Evolutionary conservation across 2,888 invertebrate genomes (phyloP).

Genomic region (Andrena dorsata): DNA sequence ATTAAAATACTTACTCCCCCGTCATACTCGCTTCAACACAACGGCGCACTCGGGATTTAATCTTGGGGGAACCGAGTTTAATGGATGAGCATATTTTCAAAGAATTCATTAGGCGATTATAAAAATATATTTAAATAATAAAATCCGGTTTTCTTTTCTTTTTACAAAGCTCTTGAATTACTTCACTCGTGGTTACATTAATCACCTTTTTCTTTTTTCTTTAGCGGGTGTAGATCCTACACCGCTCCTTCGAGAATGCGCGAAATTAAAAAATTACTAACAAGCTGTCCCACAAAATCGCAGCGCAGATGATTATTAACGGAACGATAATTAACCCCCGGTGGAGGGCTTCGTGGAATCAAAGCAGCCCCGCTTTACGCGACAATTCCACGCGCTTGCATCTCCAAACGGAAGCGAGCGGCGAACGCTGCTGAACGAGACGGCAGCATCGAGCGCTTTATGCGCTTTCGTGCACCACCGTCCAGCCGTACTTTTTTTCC

Average conservation of each 20-base stretch:
- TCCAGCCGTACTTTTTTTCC: neutral
- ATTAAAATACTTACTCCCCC: too few relatives aligned
- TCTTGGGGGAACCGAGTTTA: too few relatives aligned
- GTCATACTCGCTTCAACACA: neutral
- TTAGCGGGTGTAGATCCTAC: neutral
- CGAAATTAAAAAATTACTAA: neutral
- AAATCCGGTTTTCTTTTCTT: too few relatives aligned
- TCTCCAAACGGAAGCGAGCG: neutral
- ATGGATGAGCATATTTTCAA: too few relatives aligned
- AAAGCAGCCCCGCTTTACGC: slow-evolving; percentile 20
- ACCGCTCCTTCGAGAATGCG: too few relatives aligned
- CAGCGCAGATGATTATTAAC: slow-evolving; percentile 14
- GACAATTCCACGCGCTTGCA: slow-evolving; percentile 12
- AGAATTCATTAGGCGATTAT: too few relatives aligned
- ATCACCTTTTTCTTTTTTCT: too few relatives aligned
- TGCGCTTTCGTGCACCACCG: slow-evolving; percentile 1
- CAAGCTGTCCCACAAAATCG: neutral
- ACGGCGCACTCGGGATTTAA: too few relatives aligned
- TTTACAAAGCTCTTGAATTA: too few relatives aligned
- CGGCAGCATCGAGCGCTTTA: neutral
- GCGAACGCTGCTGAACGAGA: neutral
- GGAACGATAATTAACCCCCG: slow-evolving; percentile 18
- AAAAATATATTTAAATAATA: too few relatives aligned
- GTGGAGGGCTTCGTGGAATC: slow-evolving; percentile 3
- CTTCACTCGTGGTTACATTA: too few relatives aligned